These are phyloP conservation scores for Leucophora obtusa DNA, from an alignment of 2,888 invertebrate species.

Conservation along the genomic window DNA sequence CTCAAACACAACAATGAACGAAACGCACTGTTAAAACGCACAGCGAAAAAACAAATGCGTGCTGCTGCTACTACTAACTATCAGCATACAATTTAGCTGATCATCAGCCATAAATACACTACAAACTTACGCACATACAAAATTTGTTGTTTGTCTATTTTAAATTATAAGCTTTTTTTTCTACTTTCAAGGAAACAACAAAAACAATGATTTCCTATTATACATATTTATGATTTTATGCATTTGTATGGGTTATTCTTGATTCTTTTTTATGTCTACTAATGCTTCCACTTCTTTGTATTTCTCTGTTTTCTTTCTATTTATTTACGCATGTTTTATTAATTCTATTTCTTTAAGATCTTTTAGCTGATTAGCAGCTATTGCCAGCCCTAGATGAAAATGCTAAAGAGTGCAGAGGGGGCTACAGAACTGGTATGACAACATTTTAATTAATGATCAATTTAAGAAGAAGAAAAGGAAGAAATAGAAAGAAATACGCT, in stretches of 20 bases:
- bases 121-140: too few relatives aligned
- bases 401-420: not conserved
- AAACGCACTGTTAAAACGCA: conserved; percentile 55
- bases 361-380: conserved; percentile 1
- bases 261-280: not conserved
- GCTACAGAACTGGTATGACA: conserved; percentile 62
- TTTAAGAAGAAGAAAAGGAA: conserved; percentile 5
- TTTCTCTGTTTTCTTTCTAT: conserved; percentile 3
- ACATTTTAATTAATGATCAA: conserved; percentile 64
- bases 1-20: conserved; percentile 1
- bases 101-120: not conserved
- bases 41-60: conserved; percentile 41
- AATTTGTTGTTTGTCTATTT: conserved; percentile 30
- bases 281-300: not conserved
- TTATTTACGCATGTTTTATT: conserved; percentile 36
- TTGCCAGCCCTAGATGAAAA: conserved; percentile 12
- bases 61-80: not conserved
- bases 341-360: conserved; percentile 19
- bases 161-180: conserved; percentile 32
- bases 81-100: conserved; percentile 35
- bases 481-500: not conserved
- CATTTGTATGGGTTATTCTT: conserved; percentile 47
- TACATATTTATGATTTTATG: conserved; percentile 32
- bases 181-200: conserved; percentile 12
- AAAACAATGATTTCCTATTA: conserved; percentile 11